Evolutionary conservation across 1,140 invertebrate genomes (phyloP).

Genomic region (Drosophila rhopaloa): DNA sequence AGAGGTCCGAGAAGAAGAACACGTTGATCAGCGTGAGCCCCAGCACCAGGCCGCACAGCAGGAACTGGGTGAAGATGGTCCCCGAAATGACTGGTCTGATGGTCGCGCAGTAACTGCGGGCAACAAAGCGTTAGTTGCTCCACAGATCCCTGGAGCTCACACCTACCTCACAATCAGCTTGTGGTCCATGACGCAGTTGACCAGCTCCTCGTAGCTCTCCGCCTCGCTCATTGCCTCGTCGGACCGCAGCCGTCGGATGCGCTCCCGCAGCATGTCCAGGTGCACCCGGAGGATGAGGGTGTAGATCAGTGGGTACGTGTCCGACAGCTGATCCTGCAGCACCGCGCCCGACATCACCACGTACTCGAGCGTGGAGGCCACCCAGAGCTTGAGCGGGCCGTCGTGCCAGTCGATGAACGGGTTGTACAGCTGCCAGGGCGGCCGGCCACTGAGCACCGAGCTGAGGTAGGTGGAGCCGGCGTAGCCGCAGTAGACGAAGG

Average conservation of each 20-base stretch:
- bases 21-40: slow-evolving; percentile 67
- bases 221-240: slow-evolving; percentile 38
- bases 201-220: slow-evolving; percentile 57
- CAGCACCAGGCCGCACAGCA: slow-evolving; percentile 57
- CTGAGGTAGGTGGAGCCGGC: slow-evolving; percentile 63
- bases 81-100: slow-evolving; percentile 64
- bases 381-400: slow-evolving; percentile 40
- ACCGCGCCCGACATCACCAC: slow-evolving; percentile 62
- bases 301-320: slow-evolving; percentile 57
- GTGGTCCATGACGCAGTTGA: slow-evolving; percentile 63
- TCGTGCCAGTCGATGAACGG: slow-evolving; percentile 60
- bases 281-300: slow-evolving; percentile 55
- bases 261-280: slow-evolving; percentile 54
- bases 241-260: slow-evolving; percentile 44
- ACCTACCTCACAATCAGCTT: slow-evolving; percentile 53
- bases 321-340: slow-evolving; percentile 61
- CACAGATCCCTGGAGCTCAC: no score
- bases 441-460: slow-evolving; percentile 53
- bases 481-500: slow-evolving; percentile 61
- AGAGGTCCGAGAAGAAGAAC: slow-evolving; percentile 67
- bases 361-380: slow-evolving; percentile 57
- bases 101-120: slow-evolving; percentile 48
- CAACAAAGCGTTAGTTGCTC: not conserved
- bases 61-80: slow-evolving; percentile 68
- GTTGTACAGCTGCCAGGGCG: slow-evolving; percentile 65